phyloP scores from a whole-genome alignment of 2,113 vertebrate species.

The Numida meleagris region DNA sequence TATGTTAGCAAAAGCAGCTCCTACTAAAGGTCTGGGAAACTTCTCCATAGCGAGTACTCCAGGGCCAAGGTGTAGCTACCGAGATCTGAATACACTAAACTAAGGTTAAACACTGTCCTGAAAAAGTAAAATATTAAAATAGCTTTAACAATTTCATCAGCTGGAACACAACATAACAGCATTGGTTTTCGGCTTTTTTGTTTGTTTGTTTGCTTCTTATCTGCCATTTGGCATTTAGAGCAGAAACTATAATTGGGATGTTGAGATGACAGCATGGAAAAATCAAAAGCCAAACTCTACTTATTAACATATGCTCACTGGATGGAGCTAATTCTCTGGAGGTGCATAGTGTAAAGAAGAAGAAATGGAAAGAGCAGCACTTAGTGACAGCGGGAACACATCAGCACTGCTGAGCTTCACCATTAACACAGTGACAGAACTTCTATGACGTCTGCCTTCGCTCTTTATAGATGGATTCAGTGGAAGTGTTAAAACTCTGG shows the following conservation, averaged over 20 bases:
- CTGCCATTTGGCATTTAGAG: background rate
- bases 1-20: background rate
- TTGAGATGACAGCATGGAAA: background rate
- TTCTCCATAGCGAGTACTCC: background rate
- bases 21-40: background rate
- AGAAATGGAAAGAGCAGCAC: background rate
- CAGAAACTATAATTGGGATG: background rate
- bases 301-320: background rate
- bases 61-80: background rate
- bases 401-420: background rate
- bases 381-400: background rate
- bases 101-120: background rate
- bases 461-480: background rate
- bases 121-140: background rate
- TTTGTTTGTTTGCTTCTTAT: background rate
- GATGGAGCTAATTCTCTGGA: background rate
- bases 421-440: background rate
- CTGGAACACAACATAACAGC: accelerated
- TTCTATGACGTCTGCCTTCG: background rate
- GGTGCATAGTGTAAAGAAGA: too few relatives aligned
- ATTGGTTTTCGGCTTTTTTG: background rate
- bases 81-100: background rate
- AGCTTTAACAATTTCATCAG: background rate
- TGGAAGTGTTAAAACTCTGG: background rate
- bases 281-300: background rate